Base-by-base conservation (phyloP, 2,113 vertebrate genomes). In the Erpornis zantholeuca region DNA sequence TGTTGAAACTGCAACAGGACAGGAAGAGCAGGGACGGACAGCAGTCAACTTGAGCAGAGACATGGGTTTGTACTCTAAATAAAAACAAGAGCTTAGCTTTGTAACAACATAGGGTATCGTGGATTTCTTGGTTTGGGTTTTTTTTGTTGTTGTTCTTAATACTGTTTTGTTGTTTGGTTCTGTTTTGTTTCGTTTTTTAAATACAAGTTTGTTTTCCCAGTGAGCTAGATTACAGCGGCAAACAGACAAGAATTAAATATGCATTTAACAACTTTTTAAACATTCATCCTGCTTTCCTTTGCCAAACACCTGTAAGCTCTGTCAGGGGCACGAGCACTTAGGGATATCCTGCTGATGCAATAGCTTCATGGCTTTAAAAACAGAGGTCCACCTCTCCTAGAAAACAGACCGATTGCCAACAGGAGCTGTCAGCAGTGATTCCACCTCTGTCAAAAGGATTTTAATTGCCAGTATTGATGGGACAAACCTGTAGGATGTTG, bases 351-450 rank as follows among this genome's bases (percentile, higher is more conserved):
- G 90, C 92, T 90, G 94, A 81, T 86, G 88, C 71, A 75, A 78
- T 52, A 86, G 72, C 61, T 95, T 93, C 94, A 90, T 88, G 90
- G 94, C 94, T 97, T 97, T 88, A 86, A 81, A 93, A 95, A 90
- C 71, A 50, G 85, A 93, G 75, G 78, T 88, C 71, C 92, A 80
- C 45, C 56, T 91, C 69, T 65, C 61, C 69, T 57, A 59, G 81
- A 65, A 85, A 83, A 92, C 4, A 60, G 72, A 86, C 93, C 54
- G 88, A 82, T 70, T 90, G 72, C 87, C 57, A 82, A 77, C 72
- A 64, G 71, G 75, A 91, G 72, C 76, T 88, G 90, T 90, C 82
- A 90, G 79, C 85, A 70, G 54, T 6, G 29, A 76, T 47, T 53
- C 38, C 68, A 66, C 82, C 76, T 83, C 72, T 64, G 82, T 68